Percentiles rank a stretch among this genome's conserved stretches.
These are phyloP conservation scores for Chloropsis cyanopogon DNA, from an alignment of 2,113 vertebrate genomes.

Conservation along the genomic window DNA sequence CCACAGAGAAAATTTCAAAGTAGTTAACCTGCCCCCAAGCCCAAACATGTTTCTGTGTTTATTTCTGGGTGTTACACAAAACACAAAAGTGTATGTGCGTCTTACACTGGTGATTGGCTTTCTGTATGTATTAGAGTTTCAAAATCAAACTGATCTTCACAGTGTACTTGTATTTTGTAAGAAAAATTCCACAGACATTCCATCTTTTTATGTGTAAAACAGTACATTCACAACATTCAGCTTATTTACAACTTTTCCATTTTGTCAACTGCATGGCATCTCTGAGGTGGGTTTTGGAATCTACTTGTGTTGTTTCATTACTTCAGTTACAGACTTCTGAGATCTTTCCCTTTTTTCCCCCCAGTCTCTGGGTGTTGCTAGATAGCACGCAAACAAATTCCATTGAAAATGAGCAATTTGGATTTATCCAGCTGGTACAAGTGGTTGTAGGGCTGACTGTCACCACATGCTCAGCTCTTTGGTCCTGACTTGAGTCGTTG, in stretches of 20 bases:
- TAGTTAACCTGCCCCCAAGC: neutral
- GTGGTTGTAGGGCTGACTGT: neutral
- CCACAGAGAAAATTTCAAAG: neutral
- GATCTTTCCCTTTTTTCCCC: neutral
- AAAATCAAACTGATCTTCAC: neutral
- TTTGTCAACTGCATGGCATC: neutral
- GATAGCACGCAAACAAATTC: slow-evolving; percentile 22
- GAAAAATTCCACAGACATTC: neutral
- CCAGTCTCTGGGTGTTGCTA: neutral
- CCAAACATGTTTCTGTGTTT: neutral
- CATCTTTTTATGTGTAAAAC: neutral
- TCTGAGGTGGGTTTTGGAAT: slow-evolving; percentile 2
- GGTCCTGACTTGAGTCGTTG: slow-evolving; percentile 20
- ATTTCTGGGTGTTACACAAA: neutral
- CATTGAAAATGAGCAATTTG: neutral
- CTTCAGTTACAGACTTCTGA: neutral
- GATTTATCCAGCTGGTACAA: slow-evolving; percentile 28
- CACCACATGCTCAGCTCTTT: neutral
- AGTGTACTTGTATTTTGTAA: neutral
- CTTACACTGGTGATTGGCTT: neutral
- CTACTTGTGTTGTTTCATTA: neutral
- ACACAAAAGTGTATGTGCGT: neutral
- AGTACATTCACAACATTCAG: neutral
- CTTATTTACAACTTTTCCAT: neutral
- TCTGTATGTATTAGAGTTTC: neutral